Conservation (phyloP, 2,797 vertebrate genomes). For the Bufotes viridis region DNA sequence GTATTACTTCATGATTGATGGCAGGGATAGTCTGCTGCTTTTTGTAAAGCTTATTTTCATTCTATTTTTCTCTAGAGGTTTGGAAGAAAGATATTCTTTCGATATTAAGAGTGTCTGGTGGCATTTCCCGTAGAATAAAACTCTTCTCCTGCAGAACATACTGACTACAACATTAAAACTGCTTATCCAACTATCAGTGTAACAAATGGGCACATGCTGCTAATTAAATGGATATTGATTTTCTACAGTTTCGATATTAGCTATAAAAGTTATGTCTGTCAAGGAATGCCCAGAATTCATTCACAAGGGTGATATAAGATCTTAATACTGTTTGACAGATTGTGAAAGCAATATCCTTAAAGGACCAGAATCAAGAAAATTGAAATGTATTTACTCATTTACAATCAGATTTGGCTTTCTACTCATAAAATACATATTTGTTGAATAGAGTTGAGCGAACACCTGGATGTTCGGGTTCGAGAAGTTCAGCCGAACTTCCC, state of each 20-base stretch:
- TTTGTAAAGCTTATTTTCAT: conserved; percentile 72
- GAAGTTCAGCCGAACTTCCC: no score
- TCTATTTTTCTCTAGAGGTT: conserved; percentile 71
- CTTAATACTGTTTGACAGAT: conserved; percentile 48
- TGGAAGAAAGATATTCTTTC: conserved; percentile 68
- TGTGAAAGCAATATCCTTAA: neutral
- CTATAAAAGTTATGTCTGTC: conserved; percentile 45
- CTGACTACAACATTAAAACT: conserved; percentile 77
- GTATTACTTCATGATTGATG: conserved; percentile 69
- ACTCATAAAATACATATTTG: neutral
- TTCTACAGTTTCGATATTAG: conserved; percentile 40
- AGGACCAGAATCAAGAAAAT: neutral
- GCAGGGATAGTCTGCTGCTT: conserved; percentile 69
- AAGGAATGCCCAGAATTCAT: conserved; percentile 43
- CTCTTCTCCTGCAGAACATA: conserved; percentile 78
- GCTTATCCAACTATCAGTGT: conserved; percentile 42
- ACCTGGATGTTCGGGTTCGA: no score
- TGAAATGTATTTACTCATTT: neutral
- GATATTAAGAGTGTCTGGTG: conserved; percentile 75
- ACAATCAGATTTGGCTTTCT: neutral
- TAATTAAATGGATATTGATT: conserved; percentile 62
- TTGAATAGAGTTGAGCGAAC: no score
- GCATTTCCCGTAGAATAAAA: conserved; percentile 78
- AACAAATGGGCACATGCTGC: conserved; percentile 52
- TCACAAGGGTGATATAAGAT: conserved; percentile 35